These are phyloP conservation scores for Steinernema scapterisci DNA, from an alignment of 2,888 invertebrate genomes.

Conservation along the genomic window DNA sequence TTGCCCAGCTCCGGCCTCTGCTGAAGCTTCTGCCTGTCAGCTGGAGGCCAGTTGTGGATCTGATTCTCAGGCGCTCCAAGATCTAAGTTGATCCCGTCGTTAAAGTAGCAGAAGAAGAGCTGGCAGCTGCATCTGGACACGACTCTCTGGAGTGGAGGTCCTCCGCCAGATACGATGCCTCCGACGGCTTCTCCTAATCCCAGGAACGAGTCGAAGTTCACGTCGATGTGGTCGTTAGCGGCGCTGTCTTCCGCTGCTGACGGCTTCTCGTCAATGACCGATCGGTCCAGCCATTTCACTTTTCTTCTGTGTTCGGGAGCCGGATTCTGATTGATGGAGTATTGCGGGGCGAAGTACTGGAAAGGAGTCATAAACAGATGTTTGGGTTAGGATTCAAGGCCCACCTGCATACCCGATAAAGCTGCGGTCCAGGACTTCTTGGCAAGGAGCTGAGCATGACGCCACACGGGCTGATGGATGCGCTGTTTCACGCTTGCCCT, in stretches of 20 bases:
- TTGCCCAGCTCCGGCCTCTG: conserved; percentile 53
- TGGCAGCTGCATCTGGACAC: conserved; percentile 96
- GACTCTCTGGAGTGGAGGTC: conserved; percentile 86
- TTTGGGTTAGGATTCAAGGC: no score
- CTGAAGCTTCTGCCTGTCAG: conserved; percentile 57
- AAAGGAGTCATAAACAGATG: no score
- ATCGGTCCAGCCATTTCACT: conserved; percentile 90
- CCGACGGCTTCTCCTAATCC: conserved; percentile 93
- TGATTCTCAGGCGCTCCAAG: conserved; percentile 33
- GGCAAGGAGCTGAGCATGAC: conserved; percentile 80
- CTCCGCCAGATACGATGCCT: conserved; percentile 86
- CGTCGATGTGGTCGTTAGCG: conserved; percentile 71
- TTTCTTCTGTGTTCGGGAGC: conserved; percentile 34
- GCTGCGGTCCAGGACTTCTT: conserved; percentile 95
- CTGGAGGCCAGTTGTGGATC: conserved; percentile 10
- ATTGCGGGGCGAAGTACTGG: conserved; percentile 87
- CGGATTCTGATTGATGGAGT: conserved; percentile 32
- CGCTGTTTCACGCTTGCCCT: conserved; percentile 91
- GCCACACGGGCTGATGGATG: conserved; percentile 85
- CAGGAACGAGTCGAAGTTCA: conserved; percentile 68
- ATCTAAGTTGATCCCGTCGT: conserved; percentile 77
- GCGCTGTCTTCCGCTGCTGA: conserved; percentile 68
- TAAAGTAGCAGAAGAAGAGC: conserved; percentile 79
- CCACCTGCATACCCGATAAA: conserved; percentile 84
- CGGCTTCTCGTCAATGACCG: conserved; percentile 80